A percentile compares a stretch with the other conserved stretches of the same genome.
These are phyloP conservation scores for Syngnathus floridae DNA, from an alignment of 2,113 vertebrate species.

Conservation along the genomic window DNA sequence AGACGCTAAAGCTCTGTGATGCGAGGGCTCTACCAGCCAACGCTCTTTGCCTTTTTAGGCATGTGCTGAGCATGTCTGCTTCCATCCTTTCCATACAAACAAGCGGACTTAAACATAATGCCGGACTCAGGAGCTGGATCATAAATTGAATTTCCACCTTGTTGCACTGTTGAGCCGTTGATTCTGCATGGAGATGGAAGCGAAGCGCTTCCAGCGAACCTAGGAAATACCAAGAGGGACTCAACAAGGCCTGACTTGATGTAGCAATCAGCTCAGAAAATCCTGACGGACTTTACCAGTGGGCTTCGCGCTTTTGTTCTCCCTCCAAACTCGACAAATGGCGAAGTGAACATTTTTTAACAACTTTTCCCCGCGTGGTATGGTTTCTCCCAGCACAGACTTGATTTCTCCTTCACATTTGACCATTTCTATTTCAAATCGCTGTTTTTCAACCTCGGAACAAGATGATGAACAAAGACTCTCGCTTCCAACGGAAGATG, in stretches of 20 bases:
- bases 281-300: constrained; percentile 18
- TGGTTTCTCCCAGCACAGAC: constrained; percentile 14
- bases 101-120: constrained; percentile 34
- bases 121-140: constrained; percentile 1
- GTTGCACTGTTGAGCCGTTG: constrained; percentile 20
- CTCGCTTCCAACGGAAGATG: constrained; percentile 63
- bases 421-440: constrained; percentile 18
- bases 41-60: constrained; percentile 52
- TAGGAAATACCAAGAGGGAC: constrained; percentile 7
- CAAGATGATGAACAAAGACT: constrained; percentile 71
- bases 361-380: constrained; percentile 28
- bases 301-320: constrained; percentile 38
- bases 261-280: neutral
- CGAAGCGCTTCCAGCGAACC: constrained; percentile 9
- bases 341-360: neutral
- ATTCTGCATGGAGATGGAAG: constrained; percentile 29
- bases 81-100: constrained; percentile 14
- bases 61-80: constrained; percentile 14
- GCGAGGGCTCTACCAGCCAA: constrained; percentile 24
- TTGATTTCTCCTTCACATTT: constrained; percentile 8
- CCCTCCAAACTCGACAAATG: neutral
- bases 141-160: constrained; percentile 18
- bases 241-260: constrained; percentile 16
- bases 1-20: constrained; percentile 23
- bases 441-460: constrained; percentile 5